These are phyloP conservation scores for Protomyctophum bolini DNA, from an alignment of 2,113 vertebrate genomes.

Conservation along the genomic window DNA sequence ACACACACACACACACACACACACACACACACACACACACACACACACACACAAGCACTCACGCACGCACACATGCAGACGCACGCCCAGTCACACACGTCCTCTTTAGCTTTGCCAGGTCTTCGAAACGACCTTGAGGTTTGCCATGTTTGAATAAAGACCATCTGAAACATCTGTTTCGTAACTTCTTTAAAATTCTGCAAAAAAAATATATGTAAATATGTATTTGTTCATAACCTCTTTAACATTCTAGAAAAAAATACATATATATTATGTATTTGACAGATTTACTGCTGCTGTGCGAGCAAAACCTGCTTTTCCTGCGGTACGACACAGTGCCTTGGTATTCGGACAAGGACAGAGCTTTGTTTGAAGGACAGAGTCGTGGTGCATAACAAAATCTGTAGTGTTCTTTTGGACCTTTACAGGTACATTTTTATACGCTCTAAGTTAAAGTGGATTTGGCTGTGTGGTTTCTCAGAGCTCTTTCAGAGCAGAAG, in stretches of 20 bases:
- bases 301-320: constrained; percentile 24
- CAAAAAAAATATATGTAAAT: constrained; percentile 20
- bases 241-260: background rate
- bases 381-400: no score
- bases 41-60: no score
- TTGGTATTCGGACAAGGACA: background rate
- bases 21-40: background rate
- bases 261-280: background rate
- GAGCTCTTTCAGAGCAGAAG: background rate
- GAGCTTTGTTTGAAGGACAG: background rate
- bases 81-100: background rate
- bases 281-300: constrained; percentile 8
- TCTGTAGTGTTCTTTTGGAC: no score
- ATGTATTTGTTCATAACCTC: constrained; percentile 12
- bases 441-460: no score
- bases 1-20: constrained; percentile 11
- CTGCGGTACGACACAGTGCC: background rate
- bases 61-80: background rate
- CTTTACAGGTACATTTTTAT: no score
- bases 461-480: no score
- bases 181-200: constrained; percentile 56
- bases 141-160: constrained; percentile 42
- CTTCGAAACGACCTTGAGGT: constrained; percentile 60
- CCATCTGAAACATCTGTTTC: constrained; percentile 58
- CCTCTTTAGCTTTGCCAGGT: constrained; percentile 37